These are phyloP conservation scores for Rhamphomyia laevipes DNA, from an alignment of 2,888 invertebrate species.

Conservation along the genomic window DNA sequence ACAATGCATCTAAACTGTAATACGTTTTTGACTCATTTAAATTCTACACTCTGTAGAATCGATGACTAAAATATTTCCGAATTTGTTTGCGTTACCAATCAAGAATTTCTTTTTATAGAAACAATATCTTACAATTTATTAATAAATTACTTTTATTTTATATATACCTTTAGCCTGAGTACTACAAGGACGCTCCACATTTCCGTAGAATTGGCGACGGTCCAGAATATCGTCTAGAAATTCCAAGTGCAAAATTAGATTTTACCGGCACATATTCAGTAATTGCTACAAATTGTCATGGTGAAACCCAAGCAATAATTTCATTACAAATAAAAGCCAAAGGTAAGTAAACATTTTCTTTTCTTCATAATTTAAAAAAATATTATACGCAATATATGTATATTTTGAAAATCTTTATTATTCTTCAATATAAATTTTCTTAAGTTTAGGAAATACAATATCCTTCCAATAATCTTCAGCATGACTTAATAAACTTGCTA, in stretches of 20 bases:
- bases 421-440: slow-evolving; percentile 26
- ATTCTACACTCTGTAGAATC: too few species aligned
- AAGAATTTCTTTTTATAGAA: too few species aligned
- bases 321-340: slow-evolving; percentile 75
- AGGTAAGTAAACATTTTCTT: slow-evolving; percentile 43
- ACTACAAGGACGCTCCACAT: slow-evolving; percentile 74
- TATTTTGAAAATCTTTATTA: slow-evolving; percentile 8
- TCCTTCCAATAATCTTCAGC: slow-evolving; percentile 35
- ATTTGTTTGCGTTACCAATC: too few species aligned
- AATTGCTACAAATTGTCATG: slow-evolving; percentile 69
- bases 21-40: too few species aligned
- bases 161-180: too few species aligned
- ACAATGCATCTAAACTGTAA: too few species aligned
- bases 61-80: too few species aligned
- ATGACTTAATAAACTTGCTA: slow-evolving; percentile 27
- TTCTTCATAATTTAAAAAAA: too few species aligned
- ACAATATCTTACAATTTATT: too few species aligned
- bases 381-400: too few species aligned
- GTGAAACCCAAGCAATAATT: slow-evolving; percentile 74
- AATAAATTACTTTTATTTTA: too few species aligned
- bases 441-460: slow-evolving; percentile 29
- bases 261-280: slow-evolving; percentile 81
- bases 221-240: slow-evolving; percentile 71
- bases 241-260: slow-evolving; percentile 74
- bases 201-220: slow-evolving; percentile 63